phyloP scores from a whole-genome alignment of 2,888 invertebrate species.

The Apotomis betuletana region DNA sequence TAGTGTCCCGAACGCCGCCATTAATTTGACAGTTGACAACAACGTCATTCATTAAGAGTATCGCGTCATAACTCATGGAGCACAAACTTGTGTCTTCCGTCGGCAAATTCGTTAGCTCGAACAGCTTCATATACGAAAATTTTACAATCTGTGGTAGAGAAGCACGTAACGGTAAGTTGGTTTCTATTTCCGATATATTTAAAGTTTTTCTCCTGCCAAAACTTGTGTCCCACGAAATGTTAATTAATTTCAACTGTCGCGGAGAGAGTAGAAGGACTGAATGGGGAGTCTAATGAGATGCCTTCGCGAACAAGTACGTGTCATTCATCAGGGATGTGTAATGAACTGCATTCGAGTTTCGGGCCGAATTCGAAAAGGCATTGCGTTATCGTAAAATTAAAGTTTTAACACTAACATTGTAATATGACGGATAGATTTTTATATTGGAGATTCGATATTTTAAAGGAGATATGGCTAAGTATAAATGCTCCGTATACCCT shows the following conservation, averaged over 20 bases:
- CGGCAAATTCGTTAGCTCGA: slow-evolving; percentile 9
- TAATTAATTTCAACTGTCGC: slow-evolving; percentile 76
- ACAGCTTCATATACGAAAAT: background rate
- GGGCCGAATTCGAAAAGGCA: background rate
- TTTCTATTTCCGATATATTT: slow-evolving; percentile 75
- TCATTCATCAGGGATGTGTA: slow-evolving; percentile 31
- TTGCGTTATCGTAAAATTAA: too few relatives aligned
- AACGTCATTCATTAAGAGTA: slow-evolving; percentile 74
- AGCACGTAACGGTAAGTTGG: slow-evolving; percentile 14
- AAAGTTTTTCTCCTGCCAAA: slow-evolving; percentile 77
- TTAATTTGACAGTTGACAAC: slow-evolving; percentile 76
- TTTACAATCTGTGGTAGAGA: background rate
- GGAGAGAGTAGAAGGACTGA: slow-evolving; percentile 61
- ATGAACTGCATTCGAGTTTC: background rate
- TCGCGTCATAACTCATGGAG: slow-evolving; percentile 70
- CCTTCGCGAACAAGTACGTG: slow-evolving; percentile 25
- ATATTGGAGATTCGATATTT: too few relatives aligned
- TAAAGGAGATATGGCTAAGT: too few relatives aligned
- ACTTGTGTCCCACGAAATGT: slow-evolving; percentile 64
- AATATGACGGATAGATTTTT: too few relatives aligned
- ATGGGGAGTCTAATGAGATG: slow-evolving; percentile 64
- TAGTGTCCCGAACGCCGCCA: slow-evolving; percentile 59
- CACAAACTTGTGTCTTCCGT: slow-evolving; percentile 25
- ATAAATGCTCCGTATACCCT: too few relatives aligned
- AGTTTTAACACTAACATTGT: too few relatives aligned